Evolutionary conservation across 2,888 invertebrate genomes (phyloP).

Genomic region (Stictocephala bisonia): DNA sequence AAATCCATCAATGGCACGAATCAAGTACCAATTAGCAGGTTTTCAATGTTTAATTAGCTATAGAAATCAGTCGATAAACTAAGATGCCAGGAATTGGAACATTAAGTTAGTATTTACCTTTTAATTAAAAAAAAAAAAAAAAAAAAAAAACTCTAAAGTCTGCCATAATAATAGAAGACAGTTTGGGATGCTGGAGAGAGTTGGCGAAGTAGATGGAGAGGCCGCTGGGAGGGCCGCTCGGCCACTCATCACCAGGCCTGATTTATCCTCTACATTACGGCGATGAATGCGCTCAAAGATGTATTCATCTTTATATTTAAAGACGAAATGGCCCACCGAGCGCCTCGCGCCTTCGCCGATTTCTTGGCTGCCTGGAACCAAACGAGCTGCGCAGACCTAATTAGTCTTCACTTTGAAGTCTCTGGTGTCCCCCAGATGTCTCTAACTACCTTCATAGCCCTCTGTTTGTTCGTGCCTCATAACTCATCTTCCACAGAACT

Average conservation of each 20-base stretch:
- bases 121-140: no score
- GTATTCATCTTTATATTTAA: constrained; percentile 32
- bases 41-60: no score
- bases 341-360: constrained; percentile 34
- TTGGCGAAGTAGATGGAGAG: no score
- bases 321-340: background rate
- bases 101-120: no score
- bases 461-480: constrained; percentile 32
- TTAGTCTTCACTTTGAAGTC: constrained; percentile 28
- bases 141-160: no score
- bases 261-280: constrained; percentile 26
- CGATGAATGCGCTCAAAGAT: background rate
- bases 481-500: constrained; percentile 5
- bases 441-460: constrained; percentile 30
- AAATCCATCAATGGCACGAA: no score
- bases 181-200: no score
- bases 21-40: no score
- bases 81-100: no score
- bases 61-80: no score
- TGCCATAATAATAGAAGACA: no score
- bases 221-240: constrained; percentile 9
- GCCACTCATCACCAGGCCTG: constrained; percentile 26
- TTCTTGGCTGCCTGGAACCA: constrained; percentile 39
- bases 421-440: no score
- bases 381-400: constrained; percentile 28